Base-by-base conservation (phyloP, 2,113 vertebrate species). In the Stigmatopora nigra region DNA sequence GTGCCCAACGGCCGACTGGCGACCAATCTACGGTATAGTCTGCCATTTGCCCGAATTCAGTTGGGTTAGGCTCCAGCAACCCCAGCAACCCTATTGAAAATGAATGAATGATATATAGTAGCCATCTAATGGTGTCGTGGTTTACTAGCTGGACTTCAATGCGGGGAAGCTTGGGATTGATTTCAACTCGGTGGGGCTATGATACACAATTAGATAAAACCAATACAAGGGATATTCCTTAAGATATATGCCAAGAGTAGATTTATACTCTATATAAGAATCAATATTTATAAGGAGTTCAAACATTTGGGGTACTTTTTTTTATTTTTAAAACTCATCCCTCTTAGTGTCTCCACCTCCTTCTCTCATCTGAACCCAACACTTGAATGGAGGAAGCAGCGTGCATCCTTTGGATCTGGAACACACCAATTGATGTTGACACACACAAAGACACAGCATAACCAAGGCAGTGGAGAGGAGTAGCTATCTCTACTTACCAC, bases 341-440 rank as follows among this genome's bases (percentile, higher is more conserved):
- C 6, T 44, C 36, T 60, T 36, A 13, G 10, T 61, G 38, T 45
- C 44, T 57, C 35, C 35, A 51, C 22, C 36, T 47, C 45, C 38
- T 35, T 67, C 61, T 59, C 49, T 65, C 55, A 31, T 44, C 47
- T n/a, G 41, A 71, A 64, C 56, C 45, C 19, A 68, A 72, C 55
- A 64, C 69, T 70, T 74, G 68, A 77, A 72, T 56, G 49, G 69
- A 78, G 75, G 78, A 84, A 80, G 71, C 78, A 62, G 25, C 71
- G 80, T 69, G 67, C 69, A 67, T 77, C 74, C 73, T 68, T 79
- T 69, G 77, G 67, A 70, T 61, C 61, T 38, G 58, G 63, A 70
- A 70, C 44, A 13, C 72, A 58, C 52, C 73, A 11, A 88, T 86
- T 53, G 25, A 61, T 83, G 70, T 67, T 78, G 84, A 89, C 86